Evolutionary conservation across 2,888 invertebrate genomes (phyloP).

Genomic region (Sympetrum striolatum): DNA sequence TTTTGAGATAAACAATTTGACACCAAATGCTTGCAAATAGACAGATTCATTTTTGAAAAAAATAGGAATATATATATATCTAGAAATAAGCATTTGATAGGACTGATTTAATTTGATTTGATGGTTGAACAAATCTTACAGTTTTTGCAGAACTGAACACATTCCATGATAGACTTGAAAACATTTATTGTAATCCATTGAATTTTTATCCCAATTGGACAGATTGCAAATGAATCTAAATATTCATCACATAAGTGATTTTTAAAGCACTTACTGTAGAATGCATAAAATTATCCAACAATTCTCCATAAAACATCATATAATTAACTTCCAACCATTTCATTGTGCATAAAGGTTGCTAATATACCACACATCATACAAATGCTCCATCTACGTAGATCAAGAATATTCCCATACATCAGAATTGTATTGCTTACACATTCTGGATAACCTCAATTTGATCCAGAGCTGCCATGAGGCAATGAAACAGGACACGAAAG

Average conservation of each 20-base stretch:
- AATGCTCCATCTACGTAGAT: not conserved
- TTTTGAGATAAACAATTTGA: too few relatives aligned
- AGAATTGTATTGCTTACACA: not conserved
- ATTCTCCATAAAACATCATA: not conserved
- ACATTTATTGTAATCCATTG: not conserved
- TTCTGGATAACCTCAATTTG: not conserved
- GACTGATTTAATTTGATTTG: too few relatives aligned
- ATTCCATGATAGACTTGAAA: too few relatives aligned
- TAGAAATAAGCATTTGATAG: too few relatives aligned
- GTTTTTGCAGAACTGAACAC: too few relatives aligned
- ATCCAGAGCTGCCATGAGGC: not conserved
- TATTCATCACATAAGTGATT: not conserved
- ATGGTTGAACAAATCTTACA: too few relatives aligned
- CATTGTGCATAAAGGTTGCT: not conserved
- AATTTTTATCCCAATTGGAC: not conserved
- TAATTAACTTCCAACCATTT: not conserved
- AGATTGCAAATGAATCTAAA: not conserved
- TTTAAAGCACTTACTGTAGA: not conserved
- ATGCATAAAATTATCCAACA: not conserved
- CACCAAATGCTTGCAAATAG: too few relatives aligned
- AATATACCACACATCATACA: not conserved
- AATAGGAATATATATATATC: too few relatives aligned
- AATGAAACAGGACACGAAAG: not conserved
- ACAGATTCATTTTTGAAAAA: too few relatives aligned
- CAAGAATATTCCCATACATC: not conserved